Evolutionary conservation across 2,113 vertebrate genomes (phyloP).

Genomic region (Bagarius yarrelli): DNA sequence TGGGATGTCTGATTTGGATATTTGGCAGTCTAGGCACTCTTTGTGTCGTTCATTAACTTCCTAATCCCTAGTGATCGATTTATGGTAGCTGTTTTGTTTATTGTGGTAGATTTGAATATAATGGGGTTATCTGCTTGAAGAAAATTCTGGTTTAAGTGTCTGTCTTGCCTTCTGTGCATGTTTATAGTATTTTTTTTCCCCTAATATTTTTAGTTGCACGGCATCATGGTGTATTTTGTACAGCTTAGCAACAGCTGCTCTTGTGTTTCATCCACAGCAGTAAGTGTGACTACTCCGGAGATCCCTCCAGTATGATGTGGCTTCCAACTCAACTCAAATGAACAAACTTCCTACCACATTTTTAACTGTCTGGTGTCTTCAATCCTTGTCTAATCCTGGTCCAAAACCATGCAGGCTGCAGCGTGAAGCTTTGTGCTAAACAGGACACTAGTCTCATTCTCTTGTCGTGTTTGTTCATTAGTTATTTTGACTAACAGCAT

Average conservation of each 20-base stretch:
- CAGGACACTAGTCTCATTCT: background rate
- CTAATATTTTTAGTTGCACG: background rate
- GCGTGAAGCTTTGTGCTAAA: constrained; percentile 16
- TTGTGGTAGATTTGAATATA: background rate
- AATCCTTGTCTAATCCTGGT: background rate
- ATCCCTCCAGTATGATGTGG: background rate
- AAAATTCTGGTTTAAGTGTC: constrained; percentile 45
- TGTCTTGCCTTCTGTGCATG: constrained; percentile 51
- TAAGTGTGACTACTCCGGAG: background rate
- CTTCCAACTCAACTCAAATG: constrained; percentile 30
- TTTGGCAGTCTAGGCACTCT: background rate
- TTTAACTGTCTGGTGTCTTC: constrained; percentile 6
- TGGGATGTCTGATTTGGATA: constrained; percentile 5
- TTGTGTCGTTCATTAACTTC: background rate
- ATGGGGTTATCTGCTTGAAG: constrained; percentile 6
- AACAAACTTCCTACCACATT: constrained; percentile 11
- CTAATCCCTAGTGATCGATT: background rate
- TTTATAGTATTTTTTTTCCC: background rate
- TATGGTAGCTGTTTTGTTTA: background rate
- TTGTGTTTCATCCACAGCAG: background rate
- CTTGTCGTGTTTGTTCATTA: background rate
- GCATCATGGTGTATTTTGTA: background rate
- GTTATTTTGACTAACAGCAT: background rate
- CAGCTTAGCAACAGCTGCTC: background rate
- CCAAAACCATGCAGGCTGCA: background rate